A percentile compares a stretch with the other conserved stretches of the same genome.
Evolutionary conservation across 2,113 vertebrate species (phyloP).

Genomic region (Cyanistes caeruleus): DNA sequence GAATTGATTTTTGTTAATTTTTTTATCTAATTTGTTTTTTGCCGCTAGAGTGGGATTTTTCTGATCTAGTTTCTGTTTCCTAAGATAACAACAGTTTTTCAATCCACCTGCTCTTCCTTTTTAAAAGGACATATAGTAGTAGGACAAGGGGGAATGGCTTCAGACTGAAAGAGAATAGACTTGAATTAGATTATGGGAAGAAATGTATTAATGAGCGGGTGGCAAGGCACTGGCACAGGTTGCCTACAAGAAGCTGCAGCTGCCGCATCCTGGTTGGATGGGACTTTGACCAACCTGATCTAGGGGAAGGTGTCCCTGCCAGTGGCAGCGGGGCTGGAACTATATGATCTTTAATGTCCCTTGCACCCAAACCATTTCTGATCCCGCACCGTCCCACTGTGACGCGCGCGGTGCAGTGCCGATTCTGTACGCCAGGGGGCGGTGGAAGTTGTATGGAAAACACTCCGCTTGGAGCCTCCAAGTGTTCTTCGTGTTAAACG

Average conservation of each 20-base stretch:
- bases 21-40: not conserved
- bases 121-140: not conserved
- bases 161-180: not conserved
- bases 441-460: not conserved
- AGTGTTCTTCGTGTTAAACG: accelerated
- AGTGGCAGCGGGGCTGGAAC: not conserved
- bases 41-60: not conserved
- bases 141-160: not conserved
- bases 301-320: not conserved
- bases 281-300: not conserved
- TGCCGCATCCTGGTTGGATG: not conserved
- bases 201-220: not conserved
- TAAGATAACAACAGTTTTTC: not conserved
- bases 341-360: accelerated
- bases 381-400: accelerated
- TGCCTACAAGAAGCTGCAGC: not conserved
- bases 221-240: not conserved
- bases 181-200: not conserved
- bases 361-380: accelerated
- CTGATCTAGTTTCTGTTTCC: not conserved
- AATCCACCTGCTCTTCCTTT: not conserved
- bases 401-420: not conserved
- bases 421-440: slow-evolving; percentile 61
- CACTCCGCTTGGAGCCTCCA: not conserved
- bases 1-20: not conserved